phyloP scores from a whole-genome alignment of 1,140 invertebrate genomes.

The Batillaria attramentaria region DNA sequence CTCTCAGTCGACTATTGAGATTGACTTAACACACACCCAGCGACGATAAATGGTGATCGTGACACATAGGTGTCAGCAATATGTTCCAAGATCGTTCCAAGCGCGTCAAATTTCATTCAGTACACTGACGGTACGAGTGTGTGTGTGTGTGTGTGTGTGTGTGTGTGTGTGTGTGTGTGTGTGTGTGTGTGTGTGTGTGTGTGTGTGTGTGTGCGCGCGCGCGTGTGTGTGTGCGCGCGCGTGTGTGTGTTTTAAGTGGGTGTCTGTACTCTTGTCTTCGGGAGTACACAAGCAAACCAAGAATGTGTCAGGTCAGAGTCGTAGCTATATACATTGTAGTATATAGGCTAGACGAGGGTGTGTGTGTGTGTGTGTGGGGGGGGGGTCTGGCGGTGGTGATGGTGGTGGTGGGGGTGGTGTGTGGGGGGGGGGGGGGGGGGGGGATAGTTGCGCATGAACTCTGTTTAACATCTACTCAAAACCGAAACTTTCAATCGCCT shows the following conservation, averaged over 20 bases:
- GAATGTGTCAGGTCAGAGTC: background rate
- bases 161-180: background rate
- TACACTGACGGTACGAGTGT: background rate
- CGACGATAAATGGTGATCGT: background rate
- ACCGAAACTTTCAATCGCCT: no score
- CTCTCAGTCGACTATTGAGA: background rate
- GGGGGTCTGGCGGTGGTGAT: no score
- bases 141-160: background rate
- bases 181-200: background rate
- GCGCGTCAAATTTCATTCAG: background rate
- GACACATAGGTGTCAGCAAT: background rate
- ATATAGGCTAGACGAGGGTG: no score
- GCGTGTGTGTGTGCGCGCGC: background rate
- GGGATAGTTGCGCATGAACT: no score
- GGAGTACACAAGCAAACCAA: background rate
- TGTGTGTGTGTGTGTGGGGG: no score
- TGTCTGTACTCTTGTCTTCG: background rate
- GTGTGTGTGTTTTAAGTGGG: background rate
- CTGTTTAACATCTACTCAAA: no score
- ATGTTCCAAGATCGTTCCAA: background rate
- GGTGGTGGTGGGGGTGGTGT: no score
- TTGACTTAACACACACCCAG: background rate
- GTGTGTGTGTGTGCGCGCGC: background rate
- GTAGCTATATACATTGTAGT: background rate
- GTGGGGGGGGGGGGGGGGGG: no score